Evolutionary conservation across 2,888 invertebrate genomes (phyloP).

Genomic region (Thecophora atra): DNA sequence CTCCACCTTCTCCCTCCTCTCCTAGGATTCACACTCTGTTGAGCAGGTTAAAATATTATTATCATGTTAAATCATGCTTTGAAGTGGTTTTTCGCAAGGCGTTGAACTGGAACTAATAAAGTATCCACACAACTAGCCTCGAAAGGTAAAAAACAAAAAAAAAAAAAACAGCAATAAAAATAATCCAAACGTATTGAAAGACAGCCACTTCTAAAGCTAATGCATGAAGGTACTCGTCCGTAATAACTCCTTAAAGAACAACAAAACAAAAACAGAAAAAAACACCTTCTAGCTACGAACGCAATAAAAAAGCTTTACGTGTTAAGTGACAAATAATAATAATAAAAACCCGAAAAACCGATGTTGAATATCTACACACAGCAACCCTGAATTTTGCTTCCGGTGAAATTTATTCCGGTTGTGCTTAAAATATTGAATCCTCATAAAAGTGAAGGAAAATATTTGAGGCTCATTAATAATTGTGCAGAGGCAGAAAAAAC

Average conservation of each 20-base stretch:
- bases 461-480: not conserved
- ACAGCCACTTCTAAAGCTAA: slow-evolving; percentile 28
- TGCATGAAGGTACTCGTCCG: not conserved
- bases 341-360: not conserved
- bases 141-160: not conserved
- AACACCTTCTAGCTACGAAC: slow-evolving; percentile 17
- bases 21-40: slow-evolving; percentile 8
- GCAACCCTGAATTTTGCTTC: too few species aligned
- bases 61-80: slow-evolving; percentile 13
- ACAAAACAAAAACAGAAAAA: not conserved
- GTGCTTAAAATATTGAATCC: not conserved
- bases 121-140: slow-evolving; percentile 16
- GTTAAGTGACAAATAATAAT: not conserved
- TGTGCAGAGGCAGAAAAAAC: not conserved
- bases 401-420: too few species aligned
- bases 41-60: slow-evolving; percentile 27
- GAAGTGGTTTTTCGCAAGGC: slow-evolving; percentile 17
- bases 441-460: not conserved
- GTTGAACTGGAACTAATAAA: slow-evolving; percentile 19
- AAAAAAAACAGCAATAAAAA: slow-evolving; percentile 3
- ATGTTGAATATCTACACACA: too few species aligned
- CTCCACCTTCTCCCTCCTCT: too few species aligned
- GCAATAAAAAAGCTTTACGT: not conserved
- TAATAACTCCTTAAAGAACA: not conserved
- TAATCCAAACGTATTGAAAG: slow-evolving; percentile 13